Percentiles rank a stretch among this genome's conserved stretches.
These are phyloP conservation scores for Nannobrachium achirus DNA, from an alignment of 2,113 vertebrate species.

Conservation along the genomic window DNA sequence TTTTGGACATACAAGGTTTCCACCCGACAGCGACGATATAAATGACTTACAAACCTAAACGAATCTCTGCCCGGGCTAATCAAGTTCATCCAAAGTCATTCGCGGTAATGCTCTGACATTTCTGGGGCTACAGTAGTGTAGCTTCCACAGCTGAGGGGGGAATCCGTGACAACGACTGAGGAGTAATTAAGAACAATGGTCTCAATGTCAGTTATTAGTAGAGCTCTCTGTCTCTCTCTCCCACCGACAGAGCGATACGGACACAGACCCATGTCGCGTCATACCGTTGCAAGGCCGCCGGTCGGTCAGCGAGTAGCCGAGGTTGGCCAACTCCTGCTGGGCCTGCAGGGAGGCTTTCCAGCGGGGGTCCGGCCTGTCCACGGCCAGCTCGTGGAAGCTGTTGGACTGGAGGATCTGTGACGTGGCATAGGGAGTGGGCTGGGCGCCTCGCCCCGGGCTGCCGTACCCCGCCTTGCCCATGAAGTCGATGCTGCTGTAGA, in stretches of 20 bases:
- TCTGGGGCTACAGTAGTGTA: slow-evolving; percentile 73
- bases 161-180: slow-evolving; percentile 70
- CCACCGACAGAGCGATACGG: neutral
- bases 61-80: slow-evolving; percentile 70
- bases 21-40: no score
- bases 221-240: slow-evolving; percentile 7
- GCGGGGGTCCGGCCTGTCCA: slow-evolving; percentile 92
- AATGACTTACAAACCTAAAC: slow-evolving; percentile 58
- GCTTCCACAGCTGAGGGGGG: slow-evolving; percentile 67
- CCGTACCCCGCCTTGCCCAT: slow-evolving; percentile 93
- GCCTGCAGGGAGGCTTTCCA: slow-evolving; percentile 95
- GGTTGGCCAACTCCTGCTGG: slow-evolving; percentile 90
- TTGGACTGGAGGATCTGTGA: slow-evolving; percentile 95
- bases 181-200: slow-evolving; percentile 75
- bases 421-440: slow-evolving; percentile 93
- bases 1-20: no score
- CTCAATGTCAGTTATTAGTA: slow-evolving; percentile 63
- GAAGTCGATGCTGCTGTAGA: slow-evolving; percentile 98
- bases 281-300: slow-evolving; percentile 91
- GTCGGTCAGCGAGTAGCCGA: slow-evolving; percentile 92
- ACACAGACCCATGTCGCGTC: slow-evolving; percentile 31
- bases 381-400: slow-evolving; percentile 94
- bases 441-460: slow-evolving; percentile 88
- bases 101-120: slow-evolving; percentile 76
- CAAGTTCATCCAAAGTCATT: slow-evolving; percentile 74